Evolutionary conservation across 1,140 invertebrate species (phyloP).

Genomic region (Caenorhabditis inopinata): DNA sequence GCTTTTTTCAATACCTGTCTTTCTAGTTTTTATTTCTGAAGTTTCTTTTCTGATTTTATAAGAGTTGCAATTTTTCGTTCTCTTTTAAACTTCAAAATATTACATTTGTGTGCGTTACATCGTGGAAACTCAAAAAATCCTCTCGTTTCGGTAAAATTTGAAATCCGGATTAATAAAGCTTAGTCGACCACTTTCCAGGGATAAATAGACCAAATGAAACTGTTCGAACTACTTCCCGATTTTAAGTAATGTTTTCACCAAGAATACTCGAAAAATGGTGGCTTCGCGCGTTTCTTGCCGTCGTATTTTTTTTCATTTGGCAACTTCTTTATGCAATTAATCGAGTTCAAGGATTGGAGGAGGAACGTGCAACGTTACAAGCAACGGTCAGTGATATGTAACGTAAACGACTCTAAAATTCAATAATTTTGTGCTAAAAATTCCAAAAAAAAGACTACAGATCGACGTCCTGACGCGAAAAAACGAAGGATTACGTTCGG

Average conservation of each 20-base stretch:
- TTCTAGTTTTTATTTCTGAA: neutral
- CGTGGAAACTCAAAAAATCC: too few relatives aligned
- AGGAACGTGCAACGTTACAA: conserved; percentile 11
- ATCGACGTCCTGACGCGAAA: conserved; percentile 16
- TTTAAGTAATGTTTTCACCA: neutral
- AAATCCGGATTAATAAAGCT: neutral
- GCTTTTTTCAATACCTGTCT: too few relatives aligned
- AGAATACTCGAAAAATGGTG: conserved; percentile 39
- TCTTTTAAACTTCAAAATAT: too few relatives aligned
- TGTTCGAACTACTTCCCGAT: neutral
- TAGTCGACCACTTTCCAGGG: neutral
- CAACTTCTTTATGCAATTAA: conserved; percentile 33
- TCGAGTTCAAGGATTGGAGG: conserved; percentile 13
- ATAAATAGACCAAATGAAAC: conserved; percentile 26
- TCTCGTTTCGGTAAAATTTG: too few relatives aligned
- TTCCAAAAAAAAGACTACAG: too few relatives aligned
- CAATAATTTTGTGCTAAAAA: too few relatives aligned
- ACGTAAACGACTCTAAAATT: too few relatives aligned
- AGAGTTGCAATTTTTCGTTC: too few relatives aligned
- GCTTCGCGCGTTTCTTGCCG: conserved; percentile 30
- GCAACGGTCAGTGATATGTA: conserved; percentile 31
- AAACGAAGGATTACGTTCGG: conserved; percentile 11
- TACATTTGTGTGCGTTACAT: too few relatives aligned
- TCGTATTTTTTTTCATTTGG: conserved; percentile 35
- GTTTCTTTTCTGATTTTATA: neutral